These are phyloP conservation scores for Danio choprae DNA, from an alignment of 2,797 vertebrate genomes.

Conservation along the genomic window DNA sequence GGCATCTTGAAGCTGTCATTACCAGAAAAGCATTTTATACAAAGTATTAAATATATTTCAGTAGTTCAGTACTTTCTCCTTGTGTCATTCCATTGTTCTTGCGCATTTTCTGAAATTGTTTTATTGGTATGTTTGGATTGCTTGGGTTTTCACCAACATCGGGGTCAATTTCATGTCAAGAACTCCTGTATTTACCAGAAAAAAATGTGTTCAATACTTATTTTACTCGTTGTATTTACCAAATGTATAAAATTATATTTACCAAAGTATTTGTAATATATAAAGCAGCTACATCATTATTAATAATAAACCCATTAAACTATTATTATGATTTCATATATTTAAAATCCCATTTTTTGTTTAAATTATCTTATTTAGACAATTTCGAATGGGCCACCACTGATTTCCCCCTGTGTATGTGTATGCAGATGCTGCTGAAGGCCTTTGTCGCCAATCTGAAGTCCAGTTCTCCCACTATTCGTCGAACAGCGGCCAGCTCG, in stretches of 20 bases:
- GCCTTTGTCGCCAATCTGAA: slow-evolving; percentile 94
- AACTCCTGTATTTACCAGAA: too few species aligned
- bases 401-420: background rate
- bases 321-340: background rate
- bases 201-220: too few species aligned
- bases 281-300: background rate
- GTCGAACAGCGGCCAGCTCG: slow-evolving; percentile 91
- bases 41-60: too few species aligned
- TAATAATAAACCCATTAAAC: too few species aligned
- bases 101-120: too few species aligned
- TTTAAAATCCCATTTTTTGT: background rate
- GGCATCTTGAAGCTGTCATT: too few species aligned
- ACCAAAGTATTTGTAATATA: background rate
- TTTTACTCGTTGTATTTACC: background rate
- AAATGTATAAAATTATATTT: background rate
- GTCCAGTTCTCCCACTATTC: slow-evolving; percentile 90
- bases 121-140: too few species aligned
- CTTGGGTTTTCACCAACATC: too few species aligned
- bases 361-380: background rate
- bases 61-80: too few species aligned
- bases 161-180: too few species aligned
- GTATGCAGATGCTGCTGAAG: slow-evolving; percentile 87
- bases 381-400: background rate
- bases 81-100: too few species aligned
- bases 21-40: too few species aligned